phyloP scores from a whole-genome alignment of 2,888 invertebrate species.

The Drosophila peninsularis region DNA sequence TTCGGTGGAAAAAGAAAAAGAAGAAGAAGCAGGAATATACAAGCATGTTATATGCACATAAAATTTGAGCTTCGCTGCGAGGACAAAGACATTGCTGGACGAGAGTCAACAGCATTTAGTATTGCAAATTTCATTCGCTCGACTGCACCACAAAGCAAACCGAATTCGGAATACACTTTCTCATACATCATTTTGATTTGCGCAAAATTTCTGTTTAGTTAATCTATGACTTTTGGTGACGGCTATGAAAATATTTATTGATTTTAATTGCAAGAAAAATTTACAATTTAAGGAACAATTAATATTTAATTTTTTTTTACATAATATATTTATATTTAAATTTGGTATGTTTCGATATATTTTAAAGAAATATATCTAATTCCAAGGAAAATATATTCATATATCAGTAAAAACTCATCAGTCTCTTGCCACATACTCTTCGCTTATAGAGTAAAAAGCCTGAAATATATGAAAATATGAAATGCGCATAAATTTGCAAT shows the following conservation, averaged over 20 bases:
- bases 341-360: too few relatives aligned
- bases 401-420: neutral
- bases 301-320: too few relatives aligned
- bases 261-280: too few relatives aligned
- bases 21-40: neutral
- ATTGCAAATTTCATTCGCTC: conserved; percentile 74
- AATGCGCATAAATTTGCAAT: conserved; percentile 44
- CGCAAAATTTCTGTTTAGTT: too few relatives aligned
- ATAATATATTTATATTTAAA: too few relatives aligned
- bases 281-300: too few relatives aligned
- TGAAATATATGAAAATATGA: conserved; percentile 37
- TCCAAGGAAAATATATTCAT: neutral
- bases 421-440: neutral
- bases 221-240: too few relatives aligned
- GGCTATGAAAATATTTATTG: too few relatives aligned
- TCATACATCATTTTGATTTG: too few relatives aligned
- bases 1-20: neutral
- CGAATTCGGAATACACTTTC: neutral
- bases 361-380: neutral
- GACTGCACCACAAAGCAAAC: conserved; percentile 44
- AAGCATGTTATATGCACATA: conserved; percentile 62
- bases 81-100: conserved; percentile 57
- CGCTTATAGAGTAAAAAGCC: neutral
- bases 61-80: conserved; percentile 55
- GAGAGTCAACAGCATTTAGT: conserved; percentile 70